Conservation (phyloP, 2,888 invertebrate species). For the Rapana venosa region DNA sequence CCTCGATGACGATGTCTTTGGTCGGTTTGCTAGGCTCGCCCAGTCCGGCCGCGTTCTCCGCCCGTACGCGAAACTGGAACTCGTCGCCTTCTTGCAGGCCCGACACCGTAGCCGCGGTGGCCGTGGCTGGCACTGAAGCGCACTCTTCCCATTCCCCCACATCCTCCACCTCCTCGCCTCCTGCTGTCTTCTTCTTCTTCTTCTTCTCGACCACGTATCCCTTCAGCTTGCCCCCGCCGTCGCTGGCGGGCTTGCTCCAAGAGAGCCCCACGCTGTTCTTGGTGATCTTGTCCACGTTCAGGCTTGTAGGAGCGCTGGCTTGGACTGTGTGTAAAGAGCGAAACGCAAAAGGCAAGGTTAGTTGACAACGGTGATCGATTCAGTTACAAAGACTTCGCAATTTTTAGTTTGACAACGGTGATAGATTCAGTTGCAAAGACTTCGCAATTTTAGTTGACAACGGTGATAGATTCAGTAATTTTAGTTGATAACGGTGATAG, state of each 20-base stretch:
- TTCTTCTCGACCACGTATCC: conserved; percentile 77
- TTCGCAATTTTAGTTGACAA: too few relatives aligned
- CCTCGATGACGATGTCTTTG: conserved; percentile 75
- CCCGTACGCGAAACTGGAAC: conserved; percentile 96
- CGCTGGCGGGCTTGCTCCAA: conserved; percentile 76
- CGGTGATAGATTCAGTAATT: too few relatives aligned
- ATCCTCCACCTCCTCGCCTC: too few relatives aligned
- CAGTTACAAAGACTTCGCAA: too few relatives aligned
- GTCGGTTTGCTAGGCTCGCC: conserved; percentile 80
- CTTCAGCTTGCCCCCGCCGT: conserved; percentile 76
- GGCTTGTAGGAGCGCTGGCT: conserved; percentile 63
- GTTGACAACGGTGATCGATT: too few relatives aligned
- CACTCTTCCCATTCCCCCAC: conserved; percentile 80
- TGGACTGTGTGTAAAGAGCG: conserved; percentile 36
- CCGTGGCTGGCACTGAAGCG: conserved; percentile 86
- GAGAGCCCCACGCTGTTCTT: conserved; percentile 89
- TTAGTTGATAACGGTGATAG: too few relatives aligned
- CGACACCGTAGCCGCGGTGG: conserved; percentile 88
- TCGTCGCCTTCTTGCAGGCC: conserved; percentile 93
- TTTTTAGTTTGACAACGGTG: too few relatives aligned
- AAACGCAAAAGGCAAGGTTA: too few relatives aligned
- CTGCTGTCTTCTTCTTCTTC: conserved; percentile 85
- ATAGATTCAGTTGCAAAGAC: too few relatives aligned
- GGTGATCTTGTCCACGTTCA: conserved; percentile 77
- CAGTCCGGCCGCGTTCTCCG: conserved; percentile 97